Conservation (phyloP, 2,113 vertebrate species). For the Ochotona princeps region DNA sequence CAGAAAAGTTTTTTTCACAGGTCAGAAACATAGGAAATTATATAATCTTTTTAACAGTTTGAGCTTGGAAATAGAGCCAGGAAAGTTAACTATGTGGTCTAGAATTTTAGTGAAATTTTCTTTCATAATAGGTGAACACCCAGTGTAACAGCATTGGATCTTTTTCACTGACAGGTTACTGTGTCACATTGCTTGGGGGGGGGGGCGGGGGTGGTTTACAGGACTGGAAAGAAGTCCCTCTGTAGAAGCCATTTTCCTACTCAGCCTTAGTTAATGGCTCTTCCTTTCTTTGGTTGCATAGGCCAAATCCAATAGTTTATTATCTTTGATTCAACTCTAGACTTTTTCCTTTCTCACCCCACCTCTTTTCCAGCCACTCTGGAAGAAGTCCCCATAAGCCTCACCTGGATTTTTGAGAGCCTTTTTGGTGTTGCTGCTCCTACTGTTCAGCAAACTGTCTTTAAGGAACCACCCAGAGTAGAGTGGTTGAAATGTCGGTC, state of each 20-base stretch:
- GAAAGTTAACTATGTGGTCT: not conserved
- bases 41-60: not conserved
- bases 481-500: not conserved
- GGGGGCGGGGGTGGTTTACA: no score
- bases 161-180: not conserved
- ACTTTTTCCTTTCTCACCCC: not conserved
- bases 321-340: not conserved
- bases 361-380: not conserved
- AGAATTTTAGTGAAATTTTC: constrained; percentile 28
- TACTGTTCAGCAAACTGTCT: not conserved
- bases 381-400: not conserved
- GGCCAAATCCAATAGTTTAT: constrained; percentile 5
- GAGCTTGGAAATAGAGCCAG: not conserved
- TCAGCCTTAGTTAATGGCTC: not conserved
- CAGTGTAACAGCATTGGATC: not conserved
- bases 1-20: not conserved
- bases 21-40: not conserved
- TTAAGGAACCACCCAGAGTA: not conserved
- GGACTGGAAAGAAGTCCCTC: no score
- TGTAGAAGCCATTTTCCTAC: no score
- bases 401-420: not conserved
- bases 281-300: not conserved
- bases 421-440: not conserved
- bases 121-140: not conserved
- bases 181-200: not conserved